A percentile compares a stretch with the other conserved stretches of the same genome.
phyloP scores from a whole-genome alignment of 2,113 vertebrate species.

The Chlamydotis undulata region DNA sequence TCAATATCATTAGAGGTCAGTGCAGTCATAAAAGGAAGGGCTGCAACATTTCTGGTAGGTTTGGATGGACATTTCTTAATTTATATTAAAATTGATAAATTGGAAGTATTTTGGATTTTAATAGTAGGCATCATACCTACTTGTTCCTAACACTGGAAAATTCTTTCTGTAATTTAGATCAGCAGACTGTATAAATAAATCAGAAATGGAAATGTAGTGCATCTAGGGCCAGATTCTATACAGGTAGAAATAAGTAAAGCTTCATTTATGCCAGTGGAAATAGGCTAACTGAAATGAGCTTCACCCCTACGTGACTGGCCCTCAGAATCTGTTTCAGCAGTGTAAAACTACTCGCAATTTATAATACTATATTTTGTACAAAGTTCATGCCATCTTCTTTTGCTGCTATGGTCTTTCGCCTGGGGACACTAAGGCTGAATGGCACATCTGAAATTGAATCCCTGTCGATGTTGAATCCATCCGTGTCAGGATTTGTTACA shows the following conservation, averaged over 20 bases:
- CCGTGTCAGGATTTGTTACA: background rate
- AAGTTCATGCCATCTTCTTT: background rate
- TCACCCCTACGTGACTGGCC: background rate
- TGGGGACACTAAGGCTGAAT: background rate
- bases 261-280: background rate
- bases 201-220: background rate
- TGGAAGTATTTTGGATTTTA: background rate
- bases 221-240: background rate
- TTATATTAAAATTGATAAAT: background rate
- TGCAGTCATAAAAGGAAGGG: background rate
- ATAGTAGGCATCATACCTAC: background rate
- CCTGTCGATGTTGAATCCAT: background rate
- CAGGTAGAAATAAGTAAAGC: background rate
- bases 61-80: background rate
- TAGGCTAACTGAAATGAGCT: background rate
- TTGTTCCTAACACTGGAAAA: background rate
- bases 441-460: background rate
- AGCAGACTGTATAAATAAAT: background rate
- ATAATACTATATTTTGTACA: background rate
- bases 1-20: background rate
- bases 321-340: background rate
- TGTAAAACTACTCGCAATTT: background rate
- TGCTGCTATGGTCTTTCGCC: background rate
- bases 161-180: background rate
- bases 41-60: background rate